phyloP scores from a whole-genome alignment of 2,888 invertebrate genomes.

The Brenthis ino region DNA sequence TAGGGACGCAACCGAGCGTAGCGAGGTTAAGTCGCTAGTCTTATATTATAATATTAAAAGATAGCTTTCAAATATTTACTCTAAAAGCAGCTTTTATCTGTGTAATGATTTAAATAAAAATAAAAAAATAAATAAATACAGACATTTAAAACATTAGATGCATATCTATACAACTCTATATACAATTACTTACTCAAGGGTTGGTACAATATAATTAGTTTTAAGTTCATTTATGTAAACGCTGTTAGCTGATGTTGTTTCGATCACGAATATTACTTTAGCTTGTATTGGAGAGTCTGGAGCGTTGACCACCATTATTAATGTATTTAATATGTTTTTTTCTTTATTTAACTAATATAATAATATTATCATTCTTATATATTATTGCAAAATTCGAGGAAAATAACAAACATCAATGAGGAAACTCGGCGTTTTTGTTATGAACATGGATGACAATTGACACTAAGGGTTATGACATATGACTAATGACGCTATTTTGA shows the following conservation, averaged over 20 bases:
- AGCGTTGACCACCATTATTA: constrained; percentile 70
- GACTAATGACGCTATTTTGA: too few species aligned
- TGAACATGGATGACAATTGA: constrained; percentile 2
- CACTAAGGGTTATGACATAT: too few species aligned
- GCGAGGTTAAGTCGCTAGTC: too few species aligned
- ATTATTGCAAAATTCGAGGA: not conserved
- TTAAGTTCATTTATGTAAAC: constrained; percentile 95
- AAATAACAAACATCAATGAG: constrained; percentile 3
- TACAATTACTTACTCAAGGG: constrained; percentile 89
- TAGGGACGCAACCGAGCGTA: too few species aligned
- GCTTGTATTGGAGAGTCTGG: constrained; percentile 80
- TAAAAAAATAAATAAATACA: too few species aligned
- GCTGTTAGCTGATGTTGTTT: constrained; percentile 95
- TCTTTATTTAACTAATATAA: not conserved
- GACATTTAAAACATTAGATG: too few species aligned
- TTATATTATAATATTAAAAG: too few species aligned
- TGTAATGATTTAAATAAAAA: too few species aligned
- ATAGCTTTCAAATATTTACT: too few species aligned
- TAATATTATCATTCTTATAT: constrained; percentile 3
- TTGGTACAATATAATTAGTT: constrained; percentile 93
- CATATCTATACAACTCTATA: too few species aligned
- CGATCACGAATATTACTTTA: constrained; percentile 95
- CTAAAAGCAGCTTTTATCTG: too few species aligned
- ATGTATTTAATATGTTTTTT: not conserved
- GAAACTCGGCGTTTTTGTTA: constrained; percentile 16